Evolutionary conservation across 2,888 invertebrate genomes (phyloP).

Genomic region (Anagyrus pseudococci): DNA sequence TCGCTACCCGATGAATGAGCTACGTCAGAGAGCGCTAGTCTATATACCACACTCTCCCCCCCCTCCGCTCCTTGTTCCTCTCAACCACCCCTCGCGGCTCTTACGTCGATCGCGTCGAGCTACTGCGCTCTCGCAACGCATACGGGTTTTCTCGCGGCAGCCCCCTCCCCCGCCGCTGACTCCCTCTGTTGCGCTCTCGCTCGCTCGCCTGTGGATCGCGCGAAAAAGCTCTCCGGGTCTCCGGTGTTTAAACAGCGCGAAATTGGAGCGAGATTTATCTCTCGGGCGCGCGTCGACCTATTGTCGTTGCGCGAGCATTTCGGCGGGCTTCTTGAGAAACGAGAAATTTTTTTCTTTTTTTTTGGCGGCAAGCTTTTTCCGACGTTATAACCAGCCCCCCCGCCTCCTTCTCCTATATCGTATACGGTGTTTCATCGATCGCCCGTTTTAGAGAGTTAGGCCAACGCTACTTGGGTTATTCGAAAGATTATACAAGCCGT

Average conservation of each 20-base stretch:
- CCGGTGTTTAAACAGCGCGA: neutral
- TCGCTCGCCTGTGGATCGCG: neutral
- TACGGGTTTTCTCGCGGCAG: too few relatives aligned
- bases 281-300: neutral
- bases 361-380: too few relatives aligned
- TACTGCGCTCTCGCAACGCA: neutral
- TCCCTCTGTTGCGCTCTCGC: too few relatives aligned
- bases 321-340: slow-evolving; percentile 4
- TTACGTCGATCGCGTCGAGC: neutral
- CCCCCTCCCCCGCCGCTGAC: neutral
- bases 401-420: too few relatives aligned
- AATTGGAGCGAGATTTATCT: slow-evolving; percentile 1
- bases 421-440: too few relatives aligned
- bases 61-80: neutral
- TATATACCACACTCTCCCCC: neutral
- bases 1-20: slow-evolving; percentile 5
- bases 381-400: too few relatives aligned
- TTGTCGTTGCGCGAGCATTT: neutral
- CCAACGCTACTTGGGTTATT: too few relatives aligned
- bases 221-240: neutral
- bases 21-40: neutral
- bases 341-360: slow-evolving; percentile 12
- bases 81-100: neutral
- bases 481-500: too few relatives aligned
- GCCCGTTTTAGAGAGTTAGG: too few relatives aligned